A percentile compares a stretch with the other conserved stretches of the same genome.
Evolutionary conservation across 2,888 invertebrate genomes (phyloP).

Genomic region (Nomada fucata): DNA sequence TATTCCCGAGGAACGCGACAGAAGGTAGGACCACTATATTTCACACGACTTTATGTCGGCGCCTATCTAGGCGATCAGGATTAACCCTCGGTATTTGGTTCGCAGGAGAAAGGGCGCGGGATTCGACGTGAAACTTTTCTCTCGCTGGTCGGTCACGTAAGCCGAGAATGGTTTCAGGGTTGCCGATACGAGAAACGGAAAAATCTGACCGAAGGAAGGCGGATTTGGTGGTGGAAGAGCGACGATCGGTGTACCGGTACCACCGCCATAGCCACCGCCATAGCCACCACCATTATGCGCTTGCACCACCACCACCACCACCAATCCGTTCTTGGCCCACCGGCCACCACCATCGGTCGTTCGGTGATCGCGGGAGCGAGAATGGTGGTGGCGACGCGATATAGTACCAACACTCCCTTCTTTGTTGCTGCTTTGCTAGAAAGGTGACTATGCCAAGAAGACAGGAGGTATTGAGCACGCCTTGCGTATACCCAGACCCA

Average conservation of each 20-base stretch:
- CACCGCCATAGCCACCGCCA: constrained; percentile 20
- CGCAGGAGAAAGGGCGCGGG: constrained; percentile 7
- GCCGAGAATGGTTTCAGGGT: constrained; percentile 63
- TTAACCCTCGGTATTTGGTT: constrained; percentile 32
- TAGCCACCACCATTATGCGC: constrained; percentile 23
- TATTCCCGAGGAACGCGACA: neutral
- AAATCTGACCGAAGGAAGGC: constrained; percentile 50
- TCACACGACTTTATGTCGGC: constrained; percentile 9
- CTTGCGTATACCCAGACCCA: constrained; percentile 79
- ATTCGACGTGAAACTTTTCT: constrained; percentile 30
- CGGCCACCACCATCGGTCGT: constrained; percentile 43
- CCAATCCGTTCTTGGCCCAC: constrained; percentile 22
- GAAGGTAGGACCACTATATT: neutral
- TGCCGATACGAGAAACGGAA: constrained; percentile 46
- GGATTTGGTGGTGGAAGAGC: constrained; percentile 52
- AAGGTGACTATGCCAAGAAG: constrained; percentile 83
- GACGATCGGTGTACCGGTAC: constrained; percentile 26
- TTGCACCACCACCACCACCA: constrained; percentile 26
- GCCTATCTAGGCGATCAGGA: neutral
- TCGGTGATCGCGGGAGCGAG: constrained; percentile 42
- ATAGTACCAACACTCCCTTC: constrained; percentile 70
- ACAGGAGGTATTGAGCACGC: constrained; percentile 81
- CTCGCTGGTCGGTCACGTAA: constrained; percentile 32
- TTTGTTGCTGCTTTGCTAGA: constrained; percentile 79
- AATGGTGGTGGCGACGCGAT: constrained; percentile 66